Conservation (phyloP, 2,888 invertebrate genomes). For the Creontiades dilutus region DNA sequence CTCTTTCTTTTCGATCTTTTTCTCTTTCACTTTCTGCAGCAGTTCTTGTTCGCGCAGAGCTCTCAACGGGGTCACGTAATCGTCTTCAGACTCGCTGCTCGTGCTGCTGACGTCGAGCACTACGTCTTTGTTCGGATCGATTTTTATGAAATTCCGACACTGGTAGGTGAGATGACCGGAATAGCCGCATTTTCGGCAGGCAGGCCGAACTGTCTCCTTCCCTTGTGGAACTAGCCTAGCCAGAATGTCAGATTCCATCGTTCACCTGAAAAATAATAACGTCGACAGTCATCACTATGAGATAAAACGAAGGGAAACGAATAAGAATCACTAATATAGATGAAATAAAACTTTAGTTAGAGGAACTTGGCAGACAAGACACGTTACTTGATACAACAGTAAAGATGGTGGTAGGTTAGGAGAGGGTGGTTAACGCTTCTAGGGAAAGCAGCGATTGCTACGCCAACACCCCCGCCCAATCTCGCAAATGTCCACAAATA, state of each 20-base stretch:
- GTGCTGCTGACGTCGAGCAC: conserved; percentile 96
- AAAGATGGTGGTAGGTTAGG: too few relatives aligned
- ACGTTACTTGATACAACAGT: too few relatives aligned
- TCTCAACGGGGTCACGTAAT: conserved; percentile 91
- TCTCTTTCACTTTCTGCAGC: conserved; percentile 83
- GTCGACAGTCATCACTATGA: not conserved
- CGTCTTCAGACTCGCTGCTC: conserved; percentile 91
- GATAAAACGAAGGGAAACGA: too few relatives aligned
- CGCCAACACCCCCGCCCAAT: too few relatives aligned
- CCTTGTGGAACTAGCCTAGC: conserved; percentile 82
- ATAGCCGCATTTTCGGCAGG: conserved; percentile 97
- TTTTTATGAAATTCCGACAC: conserved; percentile 94
- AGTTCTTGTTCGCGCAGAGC: conserved; percentile 89
- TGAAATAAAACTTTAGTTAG: too few relatives aligned
- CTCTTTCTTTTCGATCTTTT: conserved; percentile 81
- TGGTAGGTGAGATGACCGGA: conserved; percentile 97
- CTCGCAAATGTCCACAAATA: too few relatives aligned
- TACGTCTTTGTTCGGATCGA: conserved; percentile 95
- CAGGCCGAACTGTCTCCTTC: conserved; percentile 88
- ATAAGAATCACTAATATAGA: too few relatives aligned
- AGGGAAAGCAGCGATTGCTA: too few relatives aligned
- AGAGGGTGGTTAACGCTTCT: too few relatives aligned
- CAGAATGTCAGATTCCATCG: conserved; percentile 79
- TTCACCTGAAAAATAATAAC: not conserved
- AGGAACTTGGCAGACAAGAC: too few relatives aligned